Evolutionary conservation across 2,888 invertebrate species (phyloP), one percentile per base, ranked within the genome.

Genomic region (Pterostichus madidus): DNA sequence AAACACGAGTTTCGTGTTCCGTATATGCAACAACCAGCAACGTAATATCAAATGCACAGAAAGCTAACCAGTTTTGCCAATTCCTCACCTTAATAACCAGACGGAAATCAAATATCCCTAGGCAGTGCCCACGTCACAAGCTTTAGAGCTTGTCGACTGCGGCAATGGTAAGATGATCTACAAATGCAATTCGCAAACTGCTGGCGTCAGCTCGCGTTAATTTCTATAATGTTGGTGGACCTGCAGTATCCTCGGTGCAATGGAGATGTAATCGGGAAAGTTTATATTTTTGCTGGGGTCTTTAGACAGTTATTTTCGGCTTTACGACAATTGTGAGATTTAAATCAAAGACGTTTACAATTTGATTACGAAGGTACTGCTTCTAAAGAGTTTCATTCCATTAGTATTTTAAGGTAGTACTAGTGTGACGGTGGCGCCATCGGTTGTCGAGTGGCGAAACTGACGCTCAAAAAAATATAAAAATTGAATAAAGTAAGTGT

Each of bases 21-120:
- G 17, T 44, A 15, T 52, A 32, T 11, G 44, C 68, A 15, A 13
- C 39, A 8, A 39, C 15, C 68, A 15, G 35, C 39, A 8, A 39
- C 39, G 73, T 75, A 24, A 52, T 32, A 75, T 13, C 49, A 32
- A 75, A 75, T 75, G 75, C 75, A 73, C 32, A 49, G 46, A 73
- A 24, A 31, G 75, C 52, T 46, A 46, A 64, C 24, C 75, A 75
- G 24, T 49, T 49, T 75, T 49, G 75, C 75, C 75, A 75, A 75
- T 75, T 75, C 75, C 75, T 49, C 75, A 17, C 52, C 32, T 75
- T 75, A 75, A 75, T 75, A 75, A 75, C 75, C 75, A 75, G 52
- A 49, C 68, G 52, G 75, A 75, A 75, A 75, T 75, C 75, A 75
- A 75, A 75, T 75, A 75, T 75, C 75, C 52, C 75, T 52, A 75